Evolutionary conservation across 2,113 vertebrate species (phyloP).

Genomic region (Cynopterus brachyotis): DNA sequence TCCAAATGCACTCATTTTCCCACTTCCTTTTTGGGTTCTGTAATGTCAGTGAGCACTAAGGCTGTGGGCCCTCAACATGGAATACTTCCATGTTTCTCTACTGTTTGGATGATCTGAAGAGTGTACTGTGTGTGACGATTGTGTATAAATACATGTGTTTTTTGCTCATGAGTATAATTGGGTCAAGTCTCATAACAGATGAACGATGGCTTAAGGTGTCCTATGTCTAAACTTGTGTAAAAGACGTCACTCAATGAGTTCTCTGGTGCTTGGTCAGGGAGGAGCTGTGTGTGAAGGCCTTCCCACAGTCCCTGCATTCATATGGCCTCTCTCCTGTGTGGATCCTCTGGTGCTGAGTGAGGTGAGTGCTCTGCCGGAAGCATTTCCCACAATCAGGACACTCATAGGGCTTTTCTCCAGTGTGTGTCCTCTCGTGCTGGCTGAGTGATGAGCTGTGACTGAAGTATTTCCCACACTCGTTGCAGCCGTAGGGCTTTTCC

Average conservation of each 20-base stretch:
- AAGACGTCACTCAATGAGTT: not conserved
- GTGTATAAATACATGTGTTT: not conserved
- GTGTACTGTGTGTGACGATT: not conserved
- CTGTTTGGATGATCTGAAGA: not conserved
- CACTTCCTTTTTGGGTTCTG: not conserved
- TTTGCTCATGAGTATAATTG: not conserved
- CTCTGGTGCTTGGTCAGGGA: conserved; percentile 56
- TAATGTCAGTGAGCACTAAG: not conserved
- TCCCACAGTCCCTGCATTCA: conserved; percentile 1
- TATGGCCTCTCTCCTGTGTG: conserved; percentile 43
- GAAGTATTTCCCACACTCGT: conserved; percentile 16
- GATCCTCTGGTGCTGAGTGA: conserved; percentile 52
- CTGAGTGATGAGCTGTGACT: conserved; percentile 48
- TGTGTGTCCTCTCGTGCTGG: conserved; percentile 47
- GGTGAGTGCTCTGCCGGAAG: conserved; percentile 44
- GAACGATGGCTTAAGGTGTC: not conserved
- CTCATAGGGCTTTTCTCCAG: conserved; percentile 9
- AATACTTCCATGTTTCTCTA: not conserved
- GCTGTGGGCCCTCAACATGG: not conserved
- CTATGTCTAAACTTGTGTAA: accelerated
- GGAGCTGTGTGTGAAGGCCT: conserved; percentile 45
- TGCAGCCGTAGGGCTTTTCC: conserved; percentile 50
- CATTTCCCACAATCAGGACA: conserved; percentile 27
- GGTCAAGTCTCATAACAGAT: not conserved
- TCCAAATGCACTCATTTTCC: not conserved